Base-by-base conservation (phyloP, 92 coral and sea anemone genomes). In the Actinostola sp. region DNA sequence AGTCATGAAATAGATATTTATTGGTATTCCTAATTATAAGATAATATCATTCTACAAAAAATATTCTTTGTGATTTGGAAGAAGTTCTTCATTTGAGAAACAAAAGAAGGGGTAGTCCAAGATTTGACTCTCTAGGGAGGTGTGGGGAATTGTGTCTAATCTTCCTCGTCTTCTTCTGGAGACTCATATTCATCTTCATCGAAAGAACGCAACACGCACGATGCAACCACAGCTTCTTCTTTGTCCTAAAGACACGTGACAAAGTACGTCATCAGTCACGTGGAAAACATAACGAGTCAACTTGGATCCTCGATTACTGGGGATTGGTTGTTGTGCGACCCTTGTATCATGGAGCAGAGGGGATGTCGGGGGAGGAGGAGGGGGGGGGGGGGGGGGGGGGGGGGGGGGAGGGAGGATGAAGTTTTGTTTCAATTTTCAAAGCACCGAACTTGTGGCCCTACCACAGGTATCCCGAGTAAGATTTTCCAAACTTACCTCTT, bases 201-300 rank as follows among this genome's bases (percentile, higher is more conserved):
- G 82, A 93, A 91, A 23, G 84, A 80, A 16, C 92, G 87, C 70
- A 93, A 71, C 53, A 82, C 86, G 63, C 96, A 92, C 56, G 98
- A 93, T 24, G 94, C 98, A n/a, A 61, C 66, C 44, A 93, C 88
- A 49, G 91, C 88, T 33, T 93, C 98, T 32, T 93, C 98, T 63
- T 89, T 84, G 45, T 91, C 97, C 97, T 90, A 21, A 71, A 28
- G 7, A 70, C 44, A 41, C n/a, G 57, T 28, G 27, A 49, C 19
- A 42, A 49, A 49, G 26, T 8, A 39, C 41, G 19, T 21, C 20
- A 59, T 21, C 8, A 59, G 25, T 1, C 43, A 31, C 9, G 16
- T 39, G 7, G 45, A 39, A 39, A 7, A 14, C 14, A 39, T 14
- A 7, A 39, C n/a, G n/a, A n/a, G n/a, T n/a, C n/a, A n/a, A n/a